Base-by-base conservation (phyloP, 1,140 invertebrate genomes). In the Atta colombica region DNA sequence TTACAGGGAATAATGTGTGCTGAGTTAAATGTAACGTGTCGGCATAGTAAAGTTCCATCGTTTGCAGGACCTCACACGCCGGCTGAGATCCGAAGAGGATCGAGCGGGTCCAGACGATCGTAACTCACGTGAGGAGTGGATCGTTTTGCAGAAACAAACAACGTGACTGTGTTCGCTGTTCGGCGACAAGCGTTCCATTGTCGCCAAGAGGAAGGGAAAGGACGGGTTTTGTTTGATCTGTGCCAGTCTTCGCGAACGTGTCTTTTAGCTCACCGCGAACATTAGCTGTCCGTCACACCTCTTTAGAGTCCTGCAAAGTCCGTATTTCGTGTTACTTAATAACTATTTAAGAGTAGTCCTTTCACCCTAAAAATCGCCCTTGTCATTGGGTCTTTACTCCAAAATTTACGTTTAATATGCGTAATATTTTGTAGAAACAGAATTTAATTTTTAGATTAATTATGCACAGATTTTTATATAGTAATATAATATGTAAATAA, bases 61-160 rank as follows among this genome's bases (percentile, higher is more conserved):
- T 77, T 72, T 51, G 53, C 31, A 55, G 68, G 89, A 92, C 89
- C 88, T 81, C 90, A 87, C 91, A 92, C 85, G 87, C 61, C 72
- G 21, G 74, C 49, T 31, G 49, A 72, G 71, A 72, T 84, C 53
- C 51, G 65, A 80, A 21, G 63, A 65, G 86, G 68, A 91, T 88
- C 84, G 85, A 31, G 72, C 69, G 39, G 63, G 6, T 60, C 58
- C 90, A 87, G 90, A 92, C 90, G 92, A 91, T 93, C 92, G 92
- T 93, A 92, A 93, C 86, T 93, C 92, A 91, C 86, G 75, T 77
- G 77, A 74, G 77, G 71, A 86, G 84, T 80, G 89, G 90, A 91
- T 91, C 84, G 87, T 91, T 91, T 91, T 91, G 90, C 89, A 90
- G 90, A 91, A 90, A 91, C 90, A 91, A 91, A 90, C 89, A 90